These are phyloP conservation scores for Pygoscelis adeliae DNA, from an alignment of 2,113 vertebrate genomes.

Conservation along the genomic window DNA sequence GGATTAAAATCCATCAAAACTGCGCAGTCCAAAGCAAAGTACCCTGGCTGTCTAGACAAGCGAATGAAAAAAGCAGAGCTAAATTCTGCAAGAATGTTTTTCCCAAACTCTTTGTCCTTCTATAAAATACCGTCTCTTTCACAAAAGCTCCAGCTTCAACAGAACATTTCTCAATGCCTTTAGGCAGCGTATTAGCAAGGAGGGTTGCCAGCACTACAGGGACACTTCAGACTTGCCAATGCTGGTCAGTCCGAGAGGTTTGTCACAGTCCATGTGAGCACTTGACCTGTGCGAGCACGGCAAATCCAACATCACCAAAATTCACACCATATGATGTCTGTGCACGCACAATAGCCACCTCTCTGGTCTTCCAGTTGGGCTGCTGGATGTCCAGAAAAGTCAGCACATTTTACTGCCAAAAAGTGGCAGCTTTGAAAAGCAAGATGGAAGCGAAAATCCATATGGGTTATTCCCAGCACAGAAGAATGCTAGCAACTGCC, in stretches of 20 bases:
- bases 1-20: conserved; percentile 52
- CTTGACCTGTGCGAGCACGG: no score
- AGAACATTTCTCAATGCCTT: neutral
- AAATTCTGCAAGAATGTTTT: neutral
- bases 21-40: neutral
- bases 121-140: neutral
- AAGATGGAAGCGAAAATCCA: neutral
- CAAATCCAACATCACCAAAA: rapidly evolving
- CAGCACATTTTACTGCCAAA: neutral
- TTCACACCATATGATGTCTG: rapidly evolving
- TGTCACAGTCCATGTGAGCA: rapidly evolving
- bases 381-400: neutral
- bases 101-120: neutral
- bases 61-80: neutral
- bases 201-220: neutral
- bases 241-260: neutral
- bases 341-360: rapidly evolving
- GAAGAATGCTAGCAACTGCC: neutral
- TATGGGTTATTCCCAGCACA: neutral
- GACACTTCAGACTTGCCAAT: neutral
- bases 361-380: neutral
- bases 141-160: neutral
- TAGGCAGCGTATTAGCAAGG: neutral
- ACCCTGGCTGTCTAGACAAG: conserved; percentile 26
- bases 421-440: neutral